These are phyloP conservation scores for Caretta caretta DNA, from an alignment of 2,113 vertebrate genomes.

Conservation along the genomic window DNA sequence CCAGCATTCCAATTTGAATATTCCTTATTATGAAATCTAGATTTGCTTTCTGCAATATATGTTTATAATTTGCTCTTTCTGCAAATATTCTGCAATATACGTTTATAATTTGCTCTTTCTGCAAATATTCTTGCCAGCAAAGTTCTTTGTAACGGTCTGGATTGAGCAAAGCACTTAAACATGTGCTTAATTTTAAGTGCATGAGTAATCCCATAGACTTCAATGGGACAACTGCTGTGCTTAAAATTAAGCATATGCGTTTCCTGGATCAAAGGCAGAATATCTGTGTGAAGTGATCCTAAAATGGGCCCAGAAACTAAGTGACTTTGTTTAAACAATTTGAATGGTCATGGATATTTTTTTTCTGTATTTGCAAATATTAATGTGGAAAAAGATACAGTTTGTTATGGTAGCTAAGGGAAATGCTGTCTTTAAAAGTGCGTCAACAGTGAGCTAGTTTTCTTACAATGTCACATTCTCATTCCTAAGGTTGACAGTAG, in stretches of 20 bases:
- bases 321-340: background rate
- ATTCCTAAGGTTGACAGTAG: background rate
- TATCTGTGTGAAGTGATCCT: background rate
- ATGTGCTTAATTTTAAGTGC: background rate
- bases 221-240: too few species aligned
- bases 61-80: background rate
- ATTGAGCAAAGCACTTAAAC: background rate
- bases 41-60: background rate
- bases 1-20: background rate
- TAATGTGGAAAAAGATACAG: background rate
- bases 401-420: background rate
- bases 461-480: background rate
- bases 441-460: background rate
- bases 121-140: background rate
- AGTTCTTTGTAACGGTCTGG: background rate
- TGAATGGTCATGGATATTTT: background rate
- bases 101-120: background rate
- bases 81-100: background rate
- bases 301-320: background rate
- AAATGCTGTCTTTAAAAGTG: background rate
- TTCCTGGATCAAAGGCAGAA: background rate
- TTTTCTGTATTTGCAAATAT: background rate
- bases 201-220: background rate
- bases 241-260: background rate
- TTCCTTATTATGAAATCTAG: background rate